Base-by-base conservation (phyloP, 2,113 vertebrate genomes). In the Pteronura brasiliensis region DNA sequence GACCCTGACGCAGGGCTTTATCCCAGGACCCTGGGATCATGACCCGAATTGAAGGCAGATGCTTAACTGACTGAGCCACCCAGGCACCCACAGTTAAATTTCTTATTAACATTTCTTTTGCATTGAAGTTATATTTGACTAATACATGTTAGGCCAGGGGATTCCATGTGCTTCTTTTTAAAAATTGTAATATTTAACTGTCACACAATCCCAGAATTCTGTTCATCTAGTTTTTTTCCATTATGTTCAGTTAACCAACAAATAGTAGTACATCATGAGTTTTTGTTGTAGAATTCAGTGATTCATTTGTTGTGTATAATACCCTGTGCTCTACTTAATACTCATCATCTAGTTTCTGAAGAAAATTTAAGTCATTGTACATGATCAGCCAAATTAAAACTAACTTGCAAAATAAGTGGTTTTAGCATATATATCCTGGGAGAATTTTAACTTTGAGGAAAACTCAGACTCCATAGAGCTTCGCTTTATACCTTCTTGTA, bases 81-180 rank as follows among this genome's bases (percentile, higher is more conserved):
- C 17, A 20, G 34, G 34, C 34, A 0, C 17, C 34, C 67, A 57
- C 4, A 93, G 42, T 27, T 12, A 81, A 44, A 92, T 25, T 81
- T 88, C 63, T 81, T 76, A 72, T 96, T 90, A 93, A 97, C 67
- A 49, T 93, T 85, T 61, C 29, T 92, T 87, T 96, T 92, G 18
- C 14, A 76, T 57, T 8, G 29, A 92, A 93, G 44, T 92, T 87
- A 71, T 63, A 93, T 55, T 81, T 91, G n/a, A 87, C 11, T 89
- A 57, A 80, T 47, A 88, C 3, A 88, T 7, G 21, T 79, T 83
- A 71, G 72, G 23, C 31, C 36, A 80, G 5, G 31, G 44, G 85
- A 95, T n/a, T 81, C 1, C 23, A 39, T 7, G 1, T 10, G 21
- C 17, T 95, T 84, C 74, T 94, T 80, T 88, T 95, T 67, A 0